Evolutionary conservation across 1,140 invertebrate species (phyloP).

Genomic region (Amphibalanus amphitrite): DNA sequence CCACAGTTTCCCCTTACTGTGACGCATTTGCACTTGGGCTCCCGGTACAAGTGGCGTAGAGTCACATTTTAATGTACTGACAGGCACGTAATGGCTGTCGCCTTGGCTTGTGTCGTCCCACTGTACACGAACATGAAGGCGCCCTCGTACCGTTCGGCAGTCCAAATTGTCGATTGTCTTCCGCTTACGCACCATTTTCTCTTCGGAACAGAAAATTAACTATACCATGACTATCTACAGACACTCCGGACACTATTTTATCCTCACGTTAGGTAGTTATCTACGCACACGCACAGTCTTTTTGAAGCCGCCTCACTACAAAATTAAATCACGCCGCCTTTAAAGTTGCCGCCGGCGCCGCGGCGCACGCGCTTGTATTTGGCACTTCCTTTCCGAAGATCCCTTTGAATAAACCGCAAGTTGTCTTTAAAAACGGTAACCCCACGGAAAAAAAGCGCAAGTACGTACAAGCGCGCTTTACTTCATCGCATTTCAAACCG

Average conservation of each 20-base stretch:
- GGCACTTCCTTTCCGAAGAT: neutral
- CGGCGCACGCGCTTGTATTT: neutral
- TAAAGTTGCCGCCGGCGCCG: neutral
- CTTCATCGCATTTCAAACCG: too few species aligned
- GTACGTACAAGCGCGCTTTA: too few species aligned
- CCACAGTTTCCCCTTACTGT: neutral
- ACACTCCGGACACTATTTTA: too few species aligned
- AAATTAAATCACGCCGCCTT: neutral
- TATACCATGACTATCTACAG: too few species aligned
- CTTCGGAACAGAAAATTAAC: neutral
- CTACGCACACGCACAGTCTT: too few species aligned
- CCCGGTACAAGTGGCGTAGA: neutral
- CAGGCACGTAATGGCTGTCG: neutral
- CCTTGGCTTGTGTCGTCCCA: neutral
- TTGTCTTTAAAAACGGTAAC: neutral
- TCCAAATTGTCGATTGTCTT: neutral
- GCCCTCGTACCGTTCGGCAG: neutral
- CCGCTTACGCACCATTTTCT: neutral
- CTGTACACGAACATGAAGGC: neutral
- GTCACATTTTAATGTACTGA: neutral
- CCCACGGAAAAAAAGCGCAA: neutral
- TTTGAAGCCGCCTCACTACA: too few species aligned
- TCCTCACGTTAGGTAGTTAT: too few species aligned
- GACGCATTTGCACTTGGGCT: neutral
- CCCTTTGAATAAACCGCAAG: neutral